phyloP scores from a whole-genome alignment of 2,888 invertebrate genomes.

The Tenthredo livida region DNA sequence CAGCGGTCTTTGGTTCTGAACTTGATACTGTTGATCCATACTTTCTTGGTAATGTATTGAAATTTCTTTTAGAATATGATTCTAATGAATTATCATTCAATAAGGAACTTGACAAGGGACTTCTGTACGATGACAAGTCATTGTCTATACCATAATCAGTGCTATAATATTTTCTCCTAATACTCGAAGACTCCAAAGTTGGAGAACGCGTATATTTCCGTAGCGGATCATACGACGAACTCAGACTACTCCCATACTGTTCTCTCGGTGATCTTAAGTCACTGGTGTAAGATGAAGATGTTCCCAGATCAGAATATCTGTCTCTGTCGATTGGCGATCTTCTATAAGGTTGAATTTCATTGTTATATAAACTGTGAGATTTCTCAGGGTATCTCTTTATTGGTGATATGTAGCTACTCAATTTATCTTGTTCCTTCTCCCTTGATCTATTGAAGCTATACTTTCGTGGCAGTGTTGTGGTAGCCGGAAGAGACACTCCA shows the following conservation, averaged over 20 bases:
- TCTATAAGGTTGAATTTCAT: slow-evolving; percentile 63
- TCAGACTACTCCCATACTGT: slow-evolving; percentile 58
- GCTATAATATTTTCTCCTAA: slow-evolving; percentile 68
- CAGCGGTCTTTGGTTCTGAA: slow-evolving; percentile 70
- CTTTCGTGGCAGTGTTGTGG: slow-evolving; percentile 77
- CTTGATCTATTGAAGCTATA: slow-evolving; percentile 73
- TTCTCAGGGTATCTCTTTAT: slow-evolving; percentile 65
- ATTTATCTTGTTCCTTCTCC: slow-evolving; percentile 61
- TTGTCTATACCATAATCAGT: slow-evolving; percentile 67
- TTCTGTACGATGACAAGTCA: slow-evolving; percentile 60
- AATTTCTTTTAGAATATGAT: slow-evolving; percentile 59
- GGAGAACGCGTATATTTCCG: slow-evolving; percentile 70
- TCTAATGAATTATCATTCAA: slow-evolving; percentile 61
- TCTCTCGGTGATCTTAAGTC: slow-evolving; percentile 68
- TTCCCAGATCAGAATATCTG: slow-evolving; percentile 65
- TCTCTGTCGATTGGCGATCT: slow-evolving; percentile 70
- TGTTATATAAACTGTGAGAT: slow-evolving; percentile 67
- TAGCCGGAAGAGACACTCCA: slow-evolving; percentile 62
- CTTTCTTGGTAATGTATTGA: slow-evolving; percentile 66
- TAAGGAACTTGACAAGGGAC: slow-evolving; percentile 59
- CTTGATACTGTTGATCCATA: slow-evolving; percentile 68
- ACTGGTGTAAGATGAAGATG: slow-evolving; percentile 59
- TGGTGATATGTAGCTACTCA: slow-evolving; percentile 36
- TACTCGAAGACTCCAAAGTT: slow-evolving; percentile 63
- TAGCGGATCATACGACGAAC: slow-evolving; percentile 69